Evolutionary conservation across 2,888 invertebrate genomes (phyloP), one percentile per base, ranked within the genome.

Genomic region (Ypsolopha scabrella): DNA sequence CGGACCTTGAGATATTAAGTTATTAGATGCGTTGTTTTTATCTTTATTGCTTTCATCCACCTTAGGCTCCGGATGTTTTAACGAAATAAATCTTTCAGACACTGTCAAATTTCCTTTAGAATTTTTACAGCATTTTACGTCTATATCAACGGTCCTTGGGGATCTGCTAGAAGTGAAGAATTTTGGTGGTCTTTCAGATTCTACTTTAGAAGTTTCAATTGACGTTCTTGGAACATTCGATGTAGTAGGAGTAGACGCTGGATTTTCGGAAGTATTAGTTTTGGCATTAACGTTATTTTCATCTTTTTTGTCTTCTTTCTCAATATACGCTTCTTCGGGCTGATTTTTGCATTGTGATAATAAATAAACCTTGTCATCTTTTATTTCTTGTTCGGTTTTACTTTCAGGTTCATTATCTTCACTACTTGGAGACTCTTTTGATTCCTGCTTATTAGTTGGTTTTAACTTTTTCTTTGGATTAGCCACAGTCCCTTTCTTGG

Each of bases 31-130:
- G 63, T 54, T 39, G 6, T 8, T 64, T 66, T 76, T 85, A n/a
- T 77, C 75, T 59, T 79, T 79, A 54, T 55, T 61, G 39, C 36
- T 64, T 11, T 81, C 86, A 51, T 79, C 78, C 14, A 59, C 55
- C 64, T 80, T 83, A 3, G 72, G 65, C 63, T 83, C 82, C 49
- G 34, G 38, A 6, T 70, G 67, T 61, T 86, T 86, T 67, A 79
- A 67, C 2, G 85, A 75, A 43, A 80, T 59, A 61, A 86, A 83
- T 56, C 82, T 70, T 65, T 86, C 86, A 33, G 82, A 82, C 37
- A 80, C 77, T 56, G 74, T 80, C 49, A 83, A 64, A 59, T 79
- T 83, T n/a, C 83, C 83, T 66, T 85, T 86, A 6, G 81, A 77
- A 58, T 71, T 85, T 66, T 86, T 86, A 48, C 71, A 78, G 59